Conservation (phyloP, 2,113 vertebrate species). For the Tenebrosternarchus preto region DNA sequence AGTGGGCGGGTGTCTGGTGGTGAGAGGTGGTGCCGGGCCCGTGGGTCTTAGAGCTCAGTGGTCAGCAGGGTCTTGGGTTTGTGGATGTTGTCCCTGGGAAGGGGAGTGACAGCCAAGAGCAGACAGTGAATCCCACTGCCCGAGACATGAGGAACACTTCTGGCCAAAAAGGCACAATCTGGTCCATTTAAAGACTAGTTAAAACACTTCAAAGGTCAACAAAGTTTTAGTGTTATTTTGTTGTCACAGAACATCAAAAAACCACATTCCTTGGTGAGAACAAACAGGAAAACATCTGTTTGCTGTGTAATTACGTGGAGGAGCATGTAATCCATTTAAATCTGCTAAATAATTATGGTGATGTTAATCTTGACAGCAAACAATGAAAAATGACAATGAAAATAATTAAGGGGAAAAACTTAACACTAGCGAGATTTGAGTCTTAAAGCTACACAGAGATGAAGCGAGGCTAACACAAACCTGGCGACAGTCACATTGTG, state of each 20-base stretch:
- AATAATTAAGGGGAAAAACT: background rate
- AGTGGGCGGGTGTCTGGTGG: background rate
- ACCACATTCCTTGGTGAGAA: background rate
- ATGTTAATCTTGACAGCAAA: background rate
- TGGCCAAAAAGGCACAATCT: too few species aligned
- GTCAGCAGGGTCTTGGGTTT: slow-evolving; percentile 87
- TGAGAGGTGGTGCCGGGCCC: background rate
- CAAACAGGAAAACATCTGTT: background rate
- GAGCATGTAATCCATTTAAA: background rate
- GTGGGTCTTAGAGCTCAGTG: slow-evolving; percentile 86
- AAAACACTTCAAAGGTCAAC: background rate
- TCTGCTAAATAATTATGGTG: background rate
- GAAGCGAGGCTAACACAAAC: slow-evolving; percentile 63
- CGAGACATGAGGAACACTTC: too few species aligned
- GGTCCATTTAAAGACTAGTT: too few species aligned
- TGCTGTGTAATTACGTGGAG: too few species aligned
- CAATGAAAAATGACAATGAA: background rate
- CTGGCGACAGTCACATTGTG: slow-evolving; percentile 72
- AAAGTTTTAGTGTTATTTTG: too few species aligned
- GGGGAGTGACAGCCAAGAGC: slow-evolving; percentile 50
- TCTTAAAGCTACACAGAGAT: background rate
- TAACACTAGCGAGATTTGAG: background rate
- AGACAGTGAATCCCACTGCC: background rate
- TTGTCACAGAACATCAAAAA: background rate
- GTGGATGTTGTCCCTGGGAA: slow-evolving; percentile 66